Evolutionary conservation across 1,140 invertebrate species (phyloP).

Genomic region (Drosophila teissieri): DNA sequence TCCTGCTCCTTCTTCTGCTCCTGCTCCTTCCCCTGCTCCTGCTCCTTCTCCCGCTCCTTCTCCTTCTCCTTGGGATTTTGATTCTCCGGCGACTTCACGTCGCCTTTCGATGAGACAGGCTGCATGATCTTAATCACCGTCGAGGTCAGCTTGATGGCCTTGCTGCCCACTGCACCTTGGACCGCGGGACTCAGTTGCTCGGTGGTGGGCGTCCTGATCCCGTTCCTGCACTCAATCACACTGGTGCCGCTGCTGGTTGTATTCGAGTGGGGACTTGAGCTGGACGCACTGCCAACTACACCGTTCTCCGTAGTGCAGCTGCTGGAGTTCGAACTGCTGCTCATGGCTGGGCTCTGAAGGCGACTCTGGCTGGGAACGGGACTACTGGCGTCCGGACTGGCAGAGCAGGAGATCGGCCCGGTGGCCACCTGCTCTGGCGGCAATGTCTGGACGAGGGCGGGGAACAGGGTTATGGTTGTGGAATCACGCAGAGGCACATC

Average conservation of each 20-base stretch:
- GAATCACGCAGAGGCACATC: not conserved
- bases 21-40: too few species aligned
- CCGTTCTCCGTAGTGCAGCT: not conserved
- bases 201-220: not conserved
- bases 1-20: not conserved
- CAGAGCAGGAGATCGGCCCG: not conserved
- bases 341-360: not conserved
- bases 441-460: not conserved
- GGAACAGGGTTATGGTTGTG: not conserved
- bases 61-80: not conserved
- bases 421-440: accelerated
- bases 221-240: slow-evolving; percentile 5
- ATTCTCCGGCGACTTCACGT: too few species aligned
- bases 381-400: slow-evolving; percentile 2
- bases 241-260: slow-evolving; percentile 16
- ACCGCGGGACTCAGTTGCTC: not conserved
- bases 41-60: too few species aligned
- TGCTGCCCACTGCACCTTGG: not conserved
- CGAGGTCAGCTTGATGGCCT: slow-evolving; percentile 54
- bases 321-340: not conserved
- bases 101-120: not conserved
- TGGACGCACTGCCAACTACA: not conserved
- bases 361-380: not conserved
- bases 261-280: not conserved
- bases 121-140: slow-evolving; percentile 58